Evolutionary conservation across 2,113 vertebrate species (phyloP).

Genomic region (Corythornis vintsioides): DNA sequence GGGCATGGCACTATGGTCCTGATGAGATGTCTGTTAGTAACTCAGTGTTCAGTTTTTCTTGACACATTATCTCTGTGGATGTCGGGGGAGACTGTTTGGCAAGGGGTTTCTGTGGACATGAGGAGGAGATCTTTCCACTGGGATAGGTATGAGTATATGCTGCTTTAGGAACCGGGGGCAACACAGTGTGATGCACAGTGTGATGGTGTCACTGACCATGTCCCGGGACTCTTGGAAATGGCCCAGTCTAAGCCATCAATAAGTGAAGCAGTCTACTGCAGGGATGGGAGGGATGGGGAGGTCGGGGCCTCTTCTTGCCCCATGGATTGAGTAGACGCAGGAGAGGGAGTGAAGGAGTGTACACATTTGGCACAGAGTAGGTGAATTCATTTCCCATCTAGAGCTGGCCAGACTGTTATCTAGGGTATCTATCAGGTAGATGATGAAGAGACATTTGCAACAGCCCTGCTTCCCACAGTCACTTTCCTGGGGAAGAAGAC

Average conservation of each 20-base stretch:
- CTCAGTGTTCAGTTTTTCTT: background rate
- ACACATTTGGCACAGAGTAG: background rate
- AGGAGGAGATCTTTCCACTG: background rate
- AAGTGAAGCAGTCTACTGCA: background rate
- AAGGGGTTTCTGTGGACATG: background rate
- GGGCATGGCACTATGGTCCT: background rate
- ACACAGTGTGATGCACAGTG: background rate
- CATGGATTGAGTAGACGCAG: background rate
- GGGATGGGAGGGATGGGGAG: background rate
- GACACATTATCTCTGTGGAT: background rate
- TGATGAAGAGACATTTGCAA: conserved; percentile 30
- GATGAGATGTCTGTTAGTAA: background rate
- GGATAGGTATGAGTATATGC: background rate
- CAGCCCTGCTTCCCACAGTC: background rate
- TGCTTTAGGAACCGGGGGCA: background rate
- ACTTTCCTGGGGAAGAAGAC: conserved; percentile 48
- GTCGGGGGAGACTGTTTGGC: background rate
- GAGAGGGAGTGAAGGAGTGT: background rate
- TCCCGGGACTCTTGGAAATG: background rate
- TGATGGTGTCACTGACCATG: background rate
- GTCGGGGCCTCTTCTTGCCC: background rate
- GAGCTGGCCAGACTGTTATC: background rate
- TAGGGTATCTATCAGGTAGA: background rate
- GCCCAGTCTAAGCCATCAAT: background rate
- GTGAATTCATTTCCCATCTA: background rate